These are phyloP conservation scores for Agonopterix alstromeriana DNA, from an alignment of 2,888 invertebrate species.

Conservation along the genomic window DNA sequence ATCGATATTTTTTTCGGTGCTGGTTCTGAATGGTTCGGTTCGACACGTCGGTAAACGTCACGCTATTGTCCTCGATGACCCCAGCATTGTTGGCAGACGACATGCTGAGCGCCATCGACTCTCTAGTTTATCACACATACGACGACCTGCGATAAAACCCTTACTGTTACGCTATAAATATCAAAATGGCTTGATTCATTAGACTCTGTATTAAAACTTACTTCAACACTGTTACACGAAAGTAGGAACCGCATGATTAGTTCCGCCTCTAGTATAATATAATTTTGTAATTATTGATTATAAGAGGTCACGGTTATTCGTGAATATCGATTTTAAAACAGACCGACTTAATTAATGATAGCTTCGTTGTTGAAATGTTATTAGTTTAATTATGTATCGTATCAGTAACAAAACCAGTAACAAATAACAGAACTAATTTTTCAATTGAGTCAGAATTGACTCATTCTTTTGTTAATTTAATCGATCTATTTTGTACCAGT, in stretches of 20 bases:
- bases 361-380: slow-evolving; percentile 32
- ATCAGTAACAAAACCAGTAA: slow-evolving; percentile 39
- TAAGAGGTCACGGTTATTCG: slow-evolving; percentile 59
- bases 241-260: slow-evolving; percentile 53
- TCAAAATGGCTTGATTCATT: no score
- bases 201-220: no score
- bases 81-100: slow-evolving; percentile 46
- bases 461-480: no score
- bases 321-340: slow-evolving; percentile 47
- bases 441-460: no score
- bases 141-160: no score
- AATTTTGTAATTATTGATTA: slow-evolving; percentile 72
- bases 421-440: no score
- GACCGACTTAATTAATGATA: slow-evolving; percentile 55
- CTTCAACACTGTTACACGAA: slow-evolving; percentile 25
- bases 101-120: slow-evolving; percentile 52
- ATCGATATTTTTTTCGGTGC: slow-evolving; percentile 76
- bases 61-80: slow-evolving; percentile 67
- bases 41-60: slow-evolving; percentile 70
- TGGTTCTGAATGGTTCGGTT: slow-evolving; percentile 63
- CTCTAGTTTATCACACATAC: not conserved
- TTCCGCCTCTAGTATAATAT: slow-evolving; percentile 58
- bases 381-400: slow-evolving; percentile 40
- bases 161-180: no score
- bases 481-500: no score